These are phyloP conservation scores for Polyommatus icarus DNA, from an alignment of 2,888 invertebrate genomes.

Conservation along the genomic window DNA sequence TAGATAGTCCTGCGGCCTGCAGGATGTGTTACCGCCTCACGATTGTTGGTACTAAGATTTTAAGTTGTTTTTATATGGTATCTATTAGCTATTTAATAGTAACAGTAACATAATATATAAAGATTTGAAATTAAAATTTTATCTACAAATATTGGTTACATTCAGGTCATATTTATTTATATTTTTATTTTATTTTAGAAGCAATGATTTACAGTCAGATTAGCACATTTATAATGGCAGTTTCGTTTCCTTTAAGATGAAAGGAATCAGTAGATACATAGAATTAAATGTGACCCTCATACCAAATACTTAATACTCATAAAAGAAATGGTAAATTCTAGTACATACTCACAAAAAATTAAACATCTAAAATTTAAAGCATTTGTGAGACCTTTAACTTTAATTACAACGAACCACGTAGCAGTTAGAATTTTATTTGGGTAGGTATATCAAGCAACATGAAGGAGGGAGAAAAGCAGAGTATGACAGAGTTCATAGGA, in stretches of 20 bases:
- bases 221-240: neutral
- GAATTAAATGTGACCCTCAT: neutral
- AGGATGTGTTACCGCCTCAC: neutral
- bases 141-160: neutral
- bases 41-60: neutral
- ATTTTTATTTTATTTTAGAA: neutral
- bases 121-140: neutral
- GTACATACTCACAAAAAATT: neutral
- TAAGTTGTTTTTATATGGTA: neutral
- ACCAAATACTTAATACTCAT: neutral
- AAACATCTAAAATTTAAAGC: constrained; percentile 6
- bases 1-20: too few relatives aligned
- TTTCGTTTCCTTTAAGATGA: neutral
- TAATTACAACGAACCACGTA: constrained; percentile 5
- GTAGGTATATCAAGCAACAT: neutral
- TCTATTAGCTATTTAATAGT: neutral
- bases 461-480: constrained; percentile 17
- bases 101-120: neutral
- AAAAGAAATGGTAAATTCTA: neutral
- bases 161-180: neutral
- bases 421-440: constrained; percentile 1
- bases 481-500: neutral
- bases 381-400: constrained; percentile 14
- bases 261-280: neutral
- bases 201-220: neutral